A percentile compares a stretch with the other conserved stretches of the same genome.
Conservation (phyloP, 2,797 vertebrate genomes). For the Clangula hyemalis region DNA sequence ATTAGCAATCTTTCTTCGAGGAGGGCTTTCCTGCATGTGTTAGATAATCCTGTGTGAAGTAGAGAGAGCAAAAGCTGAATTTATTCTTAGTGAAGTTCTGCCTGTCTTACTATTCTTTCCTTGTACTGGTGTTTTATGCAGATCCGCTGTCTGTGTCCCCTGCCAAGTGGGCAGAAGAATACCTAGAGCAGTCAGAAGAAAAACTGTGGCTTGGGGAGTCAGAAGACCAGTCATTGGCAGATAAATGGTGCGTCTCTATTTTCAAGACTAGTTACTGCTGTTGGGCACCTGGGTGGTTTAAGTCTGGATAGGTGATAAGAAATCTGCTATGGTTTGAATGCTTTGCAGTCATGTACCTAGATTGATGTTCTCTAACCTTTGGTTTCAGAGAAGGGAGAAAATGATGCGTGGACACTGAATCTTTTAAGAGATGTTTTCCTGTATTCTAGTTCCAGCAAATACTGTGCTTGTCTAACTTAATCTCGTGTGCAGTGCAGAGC, state of each 20-base stretch:
- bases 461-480: not conserved
- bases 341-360: not conserved
- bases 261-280: not conserved
- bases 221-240: constrained; percentile 79
- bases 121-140: constrained; percentile 46
- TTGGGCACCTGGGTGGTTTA: not conserved
- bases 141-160: constrained; percentile 85
- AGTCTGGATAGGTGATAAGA: not conserved
- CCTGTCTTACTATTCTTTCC: not conserved
- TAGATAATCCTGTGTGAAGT: not conserved
- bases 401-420: not conserved
- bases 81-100: not conserved
- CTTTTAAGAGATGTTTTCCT: not conserved
- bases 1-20: not conserved
- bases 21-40: not conserved
- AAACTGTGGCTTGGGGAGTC: constrained; percentile 96
- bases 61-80: not conserved
- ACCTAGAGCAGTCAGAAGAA: constrained; percentile 97
- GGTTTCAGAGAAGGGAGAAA: not conserved
- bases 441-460: not conserved
- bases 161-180: constrained; percentile 97
- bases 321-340: not conserved
- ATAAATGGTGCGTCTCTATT: constrained; percentile 87
- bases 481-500: not conserved
- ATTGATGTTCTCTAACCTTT: not conserved